Evolutionary conservation across 2,888 invertebrate species (phyloP), one percentile per base, ranked within the genome.

Genomic region (Caenorhabditis sp.): DNA sequence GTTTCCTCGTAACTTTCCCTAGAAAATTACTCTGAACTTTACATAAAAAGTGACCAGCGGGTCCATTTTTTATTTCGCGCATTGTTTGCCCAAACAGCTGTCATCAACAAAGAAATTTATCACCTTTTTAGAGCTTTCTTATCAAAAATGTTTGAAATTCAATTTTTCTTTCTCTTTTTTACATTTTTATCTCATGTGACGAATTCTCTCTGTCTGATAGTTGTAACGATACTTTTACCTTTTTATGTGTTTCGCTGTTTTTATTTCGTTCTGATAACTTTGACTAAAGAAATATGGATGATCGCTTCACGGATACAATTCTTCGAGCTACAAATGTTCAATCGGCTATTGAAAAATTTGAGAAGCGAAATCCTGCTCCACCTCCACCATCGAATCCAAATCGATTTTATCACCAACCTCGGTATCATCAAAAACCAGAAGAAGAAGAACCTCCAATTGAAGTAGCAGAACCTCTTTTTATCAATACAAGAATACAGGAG

Each of bases 281-380:
- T n/a, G n/a, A n/a, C n/a, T n/a, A n/a, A n/a, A n/a, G n/a, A 21
- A 53, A 12, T 21, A 56, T 56, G 56, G 77, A 80, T 50, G 59
- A 80, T 61, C 75, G 80, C 21, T 80, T 75, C 67, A 77, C 77
- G 20, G 80, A 80, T 57, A 80, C 80, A 23, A 77, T 80, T 54
- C 69, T 71, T 14, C 64, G 80, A 50, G 63, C 74, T 8, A 77
- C 77, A 12, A 69, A 71, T 63, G 80, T 80, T 31, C 80, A 78
- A 27, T 67, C 76, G 21, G 80, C 78, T n/a, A 80, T 80, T 52
- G 67, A 76, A 31, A 52, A 71, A 36, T 80, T 80, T 61, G 80
- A 80, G n/a, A 73, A 74, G 17, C 60, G 63, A 25, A 56, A 59
- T 0, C 72, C 67, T 25, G 72, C 21, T 2, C 25, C 53, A 53